Evolutionary conservation across 1,140 invertebrate genomes (phyloP), one percentile per base, ranked within the genome.

Genomic region (Pararge aegeria): DNA sequence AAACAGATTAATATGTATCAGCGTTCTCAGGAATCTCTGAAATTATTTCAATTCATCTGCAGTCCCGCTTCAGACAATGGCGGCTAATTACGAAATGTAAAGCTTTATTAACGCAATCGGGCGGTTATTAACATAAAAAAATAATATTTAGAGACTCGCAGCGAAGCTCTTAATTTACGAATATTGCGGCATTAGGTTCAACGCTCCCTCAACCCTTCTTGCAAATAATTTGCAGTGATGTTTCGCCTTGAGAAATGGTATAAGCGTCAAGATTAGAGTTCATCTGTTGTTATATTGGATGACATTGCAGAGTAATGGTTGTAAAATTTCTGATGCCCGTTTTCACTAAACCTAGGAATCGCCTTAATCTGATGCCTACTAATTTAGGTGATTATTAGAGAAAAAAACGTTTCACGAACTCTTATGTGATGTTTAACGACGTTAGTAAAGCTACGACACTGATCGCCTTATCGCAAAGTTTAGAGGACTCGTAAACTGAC

Each of bases 61-160:
- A 51, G 37, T 38, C 42, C 37, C 66, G 62, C 61, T 66, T 59
- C 75, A 83, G 79, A 87, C 84, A 89, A 87, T 85, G 73, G 77
- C 73, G 70, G 67, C 85, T 87, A 89, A 89, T 87, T 87, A 88
- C 77, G 68, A 78, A 78, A 86, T 89, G 82, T 88, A 83, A 87
- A 80, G 84, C 82, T 89, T 87, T 87, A 89, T 89, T 87, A 87
- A 86, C 84, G 82, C 83, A 85, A 87, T 87, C 80, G 78, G 78
- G 68, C 58, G 70, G 78, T 83, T 70, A 89, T 89, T 89, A 87
- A 87, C 87, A 89, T 89, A 89, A 89, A 89, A 89, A 89, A 89
- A 87, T 89, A 89, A 87, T 89, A 87, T 87, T 87, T 84, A 87
- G 70, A 70, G 64, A 70, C 69, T 75, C 61, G 65, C 64, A 59